Evolutionary conservation across 1,140 invertebrate genomes (phyloP), one percentile per base, ranked within the genome.

Genomic region (Heterodera carotae): DNA sequence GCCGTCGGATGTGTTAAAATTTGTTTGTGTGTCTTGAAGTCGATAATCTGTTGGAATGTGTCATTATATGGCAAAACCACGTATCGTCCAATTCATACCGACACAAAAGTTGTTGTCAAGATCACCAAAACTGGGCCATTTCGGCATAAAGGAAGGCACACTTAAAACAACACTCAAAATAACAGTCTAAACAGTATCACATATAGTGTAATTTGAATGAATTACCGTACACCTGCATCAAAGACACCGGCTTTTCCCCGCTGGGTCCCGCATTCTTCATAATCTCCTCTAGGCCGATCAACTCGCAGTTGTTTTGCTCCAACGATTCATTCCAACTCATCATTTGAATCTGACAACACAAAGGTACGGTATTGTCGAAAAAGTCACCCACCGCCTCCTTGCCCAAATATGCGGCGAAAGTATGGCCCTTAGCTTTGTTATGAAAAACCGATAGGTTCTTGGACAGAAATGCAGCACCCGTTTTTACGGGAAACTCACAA

Each of bases 311-410:
- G 31, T 31, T 34, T 39, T 75, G 77, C 27, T 78, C 76, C 77
- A 76, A 60, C 69, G 73, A 75, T 22, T 78, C 77, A 31, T 75
- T 68, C 77, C 77, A 78, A n/a, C 69, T 64, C n/a, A 78, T 62
- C 31, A 78, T 31, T 68, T 78, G 77, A 12, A 78, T 27, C 72
- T 75, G 36, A n/a, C n/a, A n/a, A n/a, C n/a, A n/a, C n/a, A n/a
- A n/a, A n/a, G n/a, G n/a, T n/a, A n/a, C n/a, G n/a, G n/a, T n/a
- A n/a, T n/a, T n/a, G n/a, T n/a, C n/a, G n/a, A n/a, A n/a, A n/a
- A n/a, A n/a, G n/a, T 5, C 25, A 27, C 15, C 48, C 39, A 75
- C 62, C 18, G 72, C 12, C 71, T 66, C 72, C n/a, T 78, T 69
- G 48, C 33, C 77, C 75, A 33, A 78, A 69, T 76, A 78, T 31